These are phyloP conservation scores for Orientallactaga bullata DNA, from an alignment of 2,113 vertebrate genomes.

Conservation along the genomic window DNA sequence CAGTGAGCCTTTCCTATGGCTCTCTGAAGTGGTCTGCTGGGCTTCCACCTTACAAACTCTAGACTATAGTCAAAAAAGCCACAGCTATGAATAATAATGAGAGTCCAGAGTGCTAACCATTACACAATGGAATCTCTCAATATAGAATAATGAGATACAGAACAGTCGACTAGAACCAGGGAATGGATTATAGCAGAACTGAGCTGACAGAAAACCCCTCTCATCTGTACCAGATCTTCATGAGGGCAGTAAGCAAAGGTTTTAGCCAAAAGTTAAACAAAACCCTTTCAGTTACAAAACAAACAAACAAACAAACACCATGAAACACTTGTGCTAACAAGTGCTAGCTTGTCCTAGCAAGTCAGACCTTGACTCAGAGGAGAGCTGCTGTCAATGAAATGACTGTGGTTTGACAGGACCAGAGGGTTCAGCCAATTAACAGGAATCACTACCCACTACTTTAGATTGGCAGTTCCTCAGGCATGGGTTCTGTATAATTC, in stretches of 20 bases:
- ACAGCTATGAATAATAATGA: not conserved
- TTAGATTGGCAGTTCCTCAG: slow-evolving; percentile 15
- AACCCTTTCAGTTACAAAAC: slow-evolving; percentile 55
- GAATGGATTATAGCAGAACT: slow-evolving; percentile 60
- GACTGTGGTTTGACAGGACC: not conserved
- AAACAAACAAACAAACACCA: no score
- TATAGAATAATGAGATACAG: not conserved
- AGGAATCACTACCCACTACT: not conserved
- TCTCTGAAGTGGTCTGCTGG: not conserved
- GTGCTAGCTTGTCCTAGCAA: slow-evolving; percentile 53
- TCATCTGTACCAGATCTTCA: slow-evolving; percentile 65
- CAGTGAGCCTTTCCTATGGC: not conserved
- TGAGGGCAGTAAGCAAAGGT: slow-evolving; percentile 75
- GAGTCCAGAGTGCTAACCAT: no score
- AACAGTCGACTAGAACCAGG: slow-evolving; percentile 54
- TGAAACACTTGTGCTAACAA: slow-evolving; percentile 65
- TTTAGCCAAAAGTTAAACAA: slow-evolving; percentile 81
- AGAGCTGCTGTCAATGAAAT: slow-evolving; percentile 23
- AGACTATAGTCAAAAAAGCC: not conserved
- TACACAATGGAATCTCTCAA: no score
- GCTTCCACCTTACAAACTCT: not conserved
- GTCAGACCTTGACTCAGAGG: slow-evolving; percentile 6
- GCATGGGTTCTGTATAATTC: not conserved
- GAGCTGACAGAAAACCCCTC: slow-evolving; percentile 76
- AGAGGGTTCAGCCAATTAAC: slow-evolving; percentile 3